phyloP scores from a whole-genome alignment of 1,140 invertebrate genomes.

The Drosophila mayri region DNA sequence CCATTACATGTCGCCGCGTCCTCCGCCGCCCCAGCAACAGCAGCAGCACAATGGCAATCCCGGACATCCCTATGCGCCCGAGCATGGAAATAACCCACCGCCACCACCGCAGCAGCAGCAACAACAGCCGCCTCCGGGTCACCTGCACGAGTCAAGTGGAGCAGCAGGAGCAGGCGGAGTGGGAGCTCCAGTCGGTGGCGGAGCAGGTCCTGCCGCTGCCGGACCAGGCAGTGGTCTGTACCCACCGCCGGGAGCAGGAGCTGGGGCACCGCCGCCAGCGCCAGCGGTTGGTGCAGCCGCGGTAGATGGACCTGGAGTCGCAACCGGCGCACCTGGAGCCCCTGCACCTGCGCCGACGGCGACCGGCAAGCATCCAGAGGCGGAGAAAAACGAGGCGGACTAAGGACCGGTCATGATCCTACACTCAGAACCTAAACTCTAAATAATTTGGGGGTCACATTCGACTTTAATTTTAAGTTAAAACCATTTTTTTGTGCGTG shows the following conservation, averaged over 20 bases:
- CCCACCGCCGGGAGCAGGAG: slow-evolving; percentile 9
- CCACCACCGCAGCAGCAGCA: slow-evolving; percentile 41
- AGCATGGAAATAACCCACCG: slow-evolving; percentile 45
- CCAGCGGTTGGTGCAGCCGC: slow-evolving; percentile 8
- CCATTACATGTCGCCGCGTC: slow-evolving; percentile 79
- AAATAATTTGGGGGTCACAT: slow-evolving; percentile 8
- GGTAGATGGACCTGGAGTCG: slow-evolving; percentile 6
- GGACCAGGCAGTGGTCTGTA: slow-evolving; percentile 18
- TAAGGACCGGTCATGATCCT: slow-evolving; percentile 10
- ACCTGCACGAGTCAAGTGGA: slow-evolving; percentile 38
- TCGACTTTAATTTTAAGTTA: slow-evolving; percentile 13
- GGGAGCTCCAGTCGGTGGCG: slow-evolving; percentile 2
- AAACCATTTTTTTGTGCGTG: slow-evolving; percentile 25
- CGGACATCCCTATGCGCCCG: slow-evolving; percentile 50
- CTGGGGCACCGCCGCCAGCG: neutral
- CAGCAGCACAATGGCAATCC: slow-evolving; percentile 48
- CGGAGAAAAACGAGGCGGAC: slow-evolving; percentile 66
- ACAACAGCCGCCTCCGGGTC: slow-evolving; percentile 22
- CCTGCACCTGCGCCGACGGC: slow-evolving; percentile 12
- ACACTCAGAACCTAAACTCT: slow-evolving; percentile 5
- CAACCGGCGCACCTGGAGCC: slow-evolving; percentile 1
- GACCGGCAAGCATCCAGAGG: slow-evolving; percentile 46
- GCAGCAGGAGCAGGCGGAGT: neutral
- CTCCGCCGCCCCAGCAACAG: slow-evolving; percentile 61
- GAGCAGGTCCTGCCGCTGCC: slow-evolving; percentile 5